phyloP scores from a whole-genome alignment of 2,888 invertebrate species.

The Acronicta alni region DNA sequence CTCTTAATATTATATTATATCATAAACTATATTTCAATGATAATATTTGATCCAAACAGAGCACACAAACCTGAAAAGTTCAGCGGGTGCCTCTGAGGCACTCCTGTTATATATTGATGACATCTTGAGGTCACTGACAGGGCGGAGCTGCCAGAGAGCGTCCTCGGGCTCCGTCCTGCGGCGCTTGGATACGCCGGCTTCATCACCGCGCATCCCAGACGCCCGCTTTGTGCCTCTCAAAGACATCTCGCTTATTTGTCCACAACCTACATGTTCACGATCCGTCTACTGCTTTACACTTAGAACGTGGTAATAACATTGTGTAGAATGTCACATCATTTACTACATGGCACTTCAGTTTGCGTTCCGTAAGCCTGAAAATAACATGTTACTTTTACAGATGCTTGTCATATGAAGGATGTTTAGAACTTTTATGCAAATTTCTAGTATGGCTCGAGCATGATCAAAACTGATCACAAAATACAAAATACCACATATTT shows the following conservation, averaged over 20 bases:
- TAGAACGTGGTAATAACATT: constrained; percentile 85
- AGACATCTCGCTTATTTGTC: constrained; percentile 79
- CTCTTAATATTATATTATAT: constrained; percentile 1
- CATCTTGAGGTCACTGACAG: constrained; percentile 95
- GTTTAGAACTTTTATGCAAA: background rate
- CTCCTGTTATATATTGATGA: constrained; percentile 96
- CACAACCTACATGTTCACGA: constrained; percentile 88
- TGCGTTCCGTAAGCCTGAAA: constrained; percentile 78
- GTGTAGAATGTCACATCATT: constrained; percentile 86
- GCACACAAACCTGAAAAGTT: constrained; percentile 91
- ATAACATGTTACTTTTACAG: constrained; percentile 4
- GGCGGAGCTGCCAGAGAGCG: constrained; percentile 93
- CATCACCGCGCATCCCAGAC: constrained; percentile 80
- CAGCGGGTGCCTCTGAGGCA: constrained; percentile 95
- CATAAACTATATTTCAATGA: constrained; percentile 28
- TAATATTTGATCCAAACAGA: constrained; percentile 48
- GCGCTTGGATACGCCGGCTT: constrained; percentile 82
- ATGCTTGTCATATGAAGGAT: background rate
- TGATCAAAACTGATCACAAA: constrained; percentile 11
- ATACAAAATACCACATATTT: constrained; percentile 28
- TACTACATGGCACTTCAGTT: constrained; percentile 84
- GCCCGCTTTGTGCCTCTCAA: constrained; percentile 87
- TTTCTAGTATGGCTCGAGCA: constrained; percentile 1
- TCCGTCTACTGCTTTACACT: constrained; percentile 83
- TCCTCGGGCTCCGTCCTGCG: constrained; percentile 84